Evolutionary conservation across 30 jellyfish, hydroid and myxozoan genomes (phyloP).

Genomic region (Mastigias papua): DNA sequence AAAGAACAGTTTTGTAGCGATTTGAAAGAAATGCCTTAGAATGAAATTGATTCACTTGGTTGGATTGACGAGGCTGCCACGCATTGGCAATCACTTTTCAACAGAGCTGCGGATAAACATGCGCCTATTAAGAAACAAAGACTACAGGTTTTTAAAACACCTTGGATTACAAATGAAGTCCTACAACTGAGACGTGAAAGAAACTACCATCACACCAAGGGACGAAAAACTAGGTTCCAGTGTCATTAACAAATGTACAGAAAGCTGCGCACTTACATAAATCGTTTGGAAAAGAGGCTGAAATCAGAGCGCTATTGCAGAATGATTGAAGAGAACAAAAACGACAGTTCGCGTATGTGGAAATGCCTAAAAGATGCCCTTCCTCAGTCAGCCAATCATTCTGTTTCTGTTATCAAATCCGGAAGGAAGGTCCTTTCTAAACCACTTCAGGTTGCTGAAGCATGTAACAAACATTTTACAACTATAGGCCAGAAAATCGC

Average conservation of each 20-base stretch:
- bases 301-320: constrained; percentile 70
- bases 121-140: constrained; percentile 79
- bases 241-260: constrained; percentile 83
- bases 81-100: constrained; percentile 80
- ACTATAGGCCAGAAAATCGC: constrained; percentile 64
- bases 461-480: constrained; percentile 38
- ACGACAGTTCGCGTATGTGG: constrained; percentile 77
- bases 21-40: constrained; percentile 75
- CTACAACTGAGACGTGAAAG: constrained; percentile 83
- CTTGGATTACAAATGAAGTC: constrained; percentile 78
- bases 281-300: constrained; percentile 72
- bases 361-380: constrained; percentile 73
- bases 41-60: constrained; percentile 67
- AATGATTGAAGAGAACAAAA: constrained; percentile 68
- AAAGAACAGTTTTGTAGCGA: constrained; percentile 74
- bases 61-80: constrained; percentile 79
- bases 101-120: constrained; percentile 80
- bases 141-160: constrained; percentile 72
- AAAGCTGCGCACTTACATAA: constrained; percentile 70
- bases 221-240: constrained; percentile 75
- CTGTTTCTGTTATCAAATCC: constrained; percentile 57
- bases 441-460: constrained; percentile 69
- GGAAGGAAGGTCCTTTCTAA: constrained; percentile 43
- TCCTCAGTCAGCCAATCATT: constrained; percentile 58
- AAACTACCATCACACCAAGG: constrained; percentile 82